Base-by-base conservation (phyloP, 64 coral and sea anemone species). In the Montipora sp. region DNA sequence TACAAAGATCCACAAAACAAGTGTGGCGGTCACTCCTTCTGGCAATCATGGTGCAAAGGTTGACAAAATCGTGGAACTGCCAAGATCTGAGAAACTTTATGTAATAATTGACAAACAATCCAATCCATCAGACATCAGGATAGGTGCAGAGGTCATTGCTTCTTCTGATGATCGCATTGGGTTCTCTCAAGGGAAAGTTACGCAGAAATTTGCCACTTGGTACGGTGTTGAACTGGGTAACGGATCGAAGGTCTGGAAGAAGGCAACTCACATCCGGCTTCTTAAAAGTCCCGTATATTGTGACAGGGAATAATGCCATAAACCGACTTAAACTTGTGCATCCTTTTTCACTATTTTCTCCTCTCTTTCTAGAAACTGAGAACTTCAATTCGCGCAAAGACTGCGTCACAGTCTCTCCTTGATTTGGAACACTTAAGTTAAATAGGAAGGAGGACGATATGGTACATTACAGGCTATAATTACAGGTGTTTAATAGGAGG, bases 261-360 rank as follows among this genome's bases (percentile, higher is more conserved):
- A 12, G 4, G 82, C 65, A 19, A 12, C 16, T 22, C 18, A 85
- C 2, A 85, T 85, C 5, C 61, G 82, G 27, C 82, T 85, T 70
- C 46, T 85, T 1, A 85, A 3, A 85, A 72, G 18, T 50, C 82
- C 82, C 7, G n/a, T 85, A 12, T 85, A 85, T 16, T 85, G 82
- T 49, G 82, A 72, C 44, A 72, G 47, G 20, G 65, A 70, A 70
- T 85, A 18, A 70, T 15, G 4, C 11, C 7, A 8, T 57, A 57
- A 57, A 57, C 3, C 6, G 1, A 57, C 53, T 57, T 36, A 36
- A 36, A 36, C 27, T 0, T 36, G 27, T 36, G 27, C 27, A 36
- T 36, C 27, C 27, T 36, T 36, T 36, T 36, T 36, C 27, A 36
- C 27, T 36, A 36, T 36, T 36, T 36, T 36, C 27, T 36, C 27